phyloP scores from a whole-genome alignment of 2,113 vertebrate genomes.

The Proteles cristata region DNA sequence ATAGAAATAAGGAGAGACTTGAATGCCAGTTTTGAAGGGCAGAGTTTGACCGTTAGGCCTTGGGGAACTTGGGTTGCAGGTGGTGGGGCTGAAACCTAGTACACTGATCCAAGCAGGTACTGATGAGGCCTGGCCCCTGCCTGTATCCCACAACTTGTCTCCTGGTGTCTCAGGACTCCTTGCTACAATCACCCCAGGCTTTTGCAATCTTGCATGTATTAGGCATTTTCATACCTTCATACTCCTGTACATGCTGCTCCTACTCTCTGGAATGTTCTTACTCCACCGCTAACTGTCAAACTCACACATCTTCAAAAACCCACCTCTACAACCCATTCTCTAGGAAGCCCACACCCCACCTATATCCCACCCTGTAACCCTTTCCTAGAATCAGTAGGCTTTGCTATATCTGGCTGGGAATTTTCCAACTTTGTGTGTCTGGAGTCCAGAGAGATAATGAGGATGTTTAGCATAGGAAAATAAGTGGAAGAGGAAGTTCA shows the following conservation, averaged over 20 bases:
- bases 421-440: slow-evolving; percentile 35
- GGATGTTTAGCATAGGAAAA: slow-evolving; percentile 75
- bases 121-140: background rate
- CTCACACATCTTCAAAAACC: background rate
- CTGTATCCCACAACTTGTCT: background rate
- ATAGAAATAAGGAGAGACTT: background rate
- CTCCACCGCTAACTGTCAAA: background rate
- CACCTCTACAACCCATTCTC: background rate
- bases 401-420: slow-evolving; percentile 13
- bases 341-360: background rate
- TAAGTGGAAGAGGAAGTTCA: slow-evolving; percentile 75
- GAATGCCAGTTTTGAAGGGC: background rate
- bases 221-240: background rate
- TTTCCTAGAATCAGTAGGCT: background rate
- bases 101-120: background rate
- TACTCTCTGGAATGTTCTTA: background rate
- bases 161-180: background rate
- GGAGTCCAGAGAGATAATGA: slow-evolving; percentile 54
- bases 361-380: background rate
- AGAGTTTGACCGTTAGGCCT: background rate
- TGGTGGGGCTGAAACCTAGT: background rate
- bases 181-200: background rate
- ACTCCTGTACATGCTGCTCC: background rate
- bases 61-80: no score
- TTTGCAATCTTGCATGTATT: background rate